Evolutionary conservation across 2,888 invertebrate species (phyloP).

Genomic region (Pelosia muscerda): DNA sequence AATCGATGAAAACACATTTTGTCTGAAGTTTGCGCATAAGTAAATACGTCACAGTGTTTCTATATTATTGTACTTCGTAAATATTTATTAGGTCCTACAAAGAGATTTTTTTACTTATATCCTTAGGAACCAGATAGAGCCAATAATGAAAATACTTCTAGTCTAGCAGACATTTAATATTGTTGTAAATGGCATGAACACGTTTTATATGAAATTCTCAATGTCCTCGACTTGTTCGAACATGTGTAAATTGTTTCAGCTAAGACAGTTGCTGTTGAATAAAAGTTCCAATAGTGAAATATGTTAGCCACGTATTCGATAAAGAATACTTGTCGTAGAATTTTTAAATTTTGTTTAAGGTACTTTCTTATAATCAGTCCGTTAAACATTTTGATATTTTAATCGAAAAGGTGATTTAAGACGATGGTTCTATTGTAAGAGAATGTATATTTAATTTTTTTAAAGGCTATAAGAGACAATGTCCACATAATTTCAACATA

Average conservation of each 20-base stretch:
- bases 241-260: conserved; percentile 18
- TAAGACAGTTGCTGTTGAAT: conserved; percentile 13
- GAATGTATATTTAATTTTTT: not conserved
- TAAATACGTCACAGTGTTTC: no score
- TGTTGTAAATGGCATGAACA: conserved; percentile 10
- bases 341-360: not conserved
- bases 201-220: conserved; percentile 16
- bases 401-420: not conserved
- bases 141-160: not conserved
- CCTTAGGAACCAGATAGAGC: not conserved
- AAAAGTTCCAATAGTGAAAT: conserved; percentile 20
- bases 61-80: no score
- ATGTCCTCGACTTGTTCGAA: conserved; percentile 18
- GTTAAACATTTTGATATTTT: not conserved
- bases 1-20: no score
- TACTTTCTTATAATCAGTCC: not conserved
- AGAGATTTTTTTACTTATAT: no score
- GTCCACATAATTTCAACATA: no score
- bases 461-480: no score
- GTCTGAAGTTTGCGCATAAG: no score
- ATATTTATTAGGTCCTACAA: no score
- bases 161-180: not conserved
- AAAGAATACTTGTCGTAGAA: not conserved
- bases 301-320: conserved; percentile 19
- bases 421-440: not conserved